These are phyloP conservation scores for Lithosia quadra DNA, from an alignment of 2,888 invertebrate species.

Conservation along the genomic window DNA sequence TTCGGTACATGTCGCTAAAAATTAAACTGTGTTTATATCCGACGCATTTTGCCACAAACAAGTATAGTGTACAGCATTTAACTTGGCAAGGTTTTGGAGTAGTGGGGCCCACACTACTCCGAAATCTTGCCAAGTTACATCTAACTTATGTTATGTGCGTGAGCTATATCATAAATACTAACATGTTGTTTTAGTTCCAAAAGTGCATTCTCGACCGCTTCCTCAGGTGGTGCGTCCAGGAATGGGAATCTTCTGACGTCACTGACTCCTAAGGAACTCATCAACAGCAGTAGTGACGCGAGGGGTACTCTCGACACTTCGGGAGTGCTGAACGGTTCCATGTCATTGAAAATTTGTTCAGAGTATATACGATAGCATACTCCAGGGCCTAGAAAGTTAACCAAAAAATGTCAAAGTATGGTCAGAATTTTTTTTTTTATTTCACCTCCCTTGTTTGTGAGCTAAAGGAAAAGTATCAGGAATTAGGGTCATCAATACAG, in stretches of 20 bases:
- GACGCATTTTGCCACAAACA: too few relatives aligned
- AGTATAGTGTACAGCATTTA: too few relatives aligned
- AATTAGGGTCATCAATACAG: too few relatives aligned
- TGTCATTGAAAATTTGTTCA: slow-evolving; percentile 92
- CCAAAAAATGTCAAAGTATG: not conserved
- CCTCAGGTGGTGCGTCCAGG: slow-evolving; percentile 95
- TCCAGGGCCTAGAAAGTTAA: slow-evolving; percentile 91
- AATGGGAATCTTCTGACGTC: slow-evolving; percentile 98
- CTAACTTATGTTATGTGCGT: too few relatives aligned
- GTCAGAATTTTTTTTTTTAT: too few relatives aligned
- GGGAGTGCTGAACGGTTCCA: slow-evolving; percentile 95
- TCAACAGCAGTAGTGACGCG: slow-evolving; percentile 95
- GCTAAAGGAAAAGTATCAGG: too few relatives aligned
- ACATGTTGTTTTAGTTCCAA: slow-evolving; percentile 95
- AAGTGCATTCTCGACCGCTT: slow-evolving; percentile 95
- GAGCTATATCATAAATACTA: slow-evolving; percentile 43
- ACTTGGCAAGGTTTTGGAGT: too few relatives aligned
- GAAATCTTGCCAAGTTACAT: too few relatives aligned
- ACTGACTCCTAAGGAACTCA: slow-evolving; percentile 97
- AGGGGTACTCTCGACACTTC: slow-evolving; percentile 98
- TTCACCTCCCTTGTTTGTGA: too few relatives aligned
- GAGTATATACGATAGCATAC: slow-evolving; percentile 96
- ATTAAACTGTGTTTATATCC: too few relatives aligned
- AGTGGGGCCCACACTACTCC: too few relatives aligned
- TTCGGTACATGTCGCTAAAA: too few relatives aligned